Percentiles rank a stretch among this genome's conserved stretches.
Conservation (phyloP, 2,797 vertebrate species). For the Acanthornis magna region DNA sequence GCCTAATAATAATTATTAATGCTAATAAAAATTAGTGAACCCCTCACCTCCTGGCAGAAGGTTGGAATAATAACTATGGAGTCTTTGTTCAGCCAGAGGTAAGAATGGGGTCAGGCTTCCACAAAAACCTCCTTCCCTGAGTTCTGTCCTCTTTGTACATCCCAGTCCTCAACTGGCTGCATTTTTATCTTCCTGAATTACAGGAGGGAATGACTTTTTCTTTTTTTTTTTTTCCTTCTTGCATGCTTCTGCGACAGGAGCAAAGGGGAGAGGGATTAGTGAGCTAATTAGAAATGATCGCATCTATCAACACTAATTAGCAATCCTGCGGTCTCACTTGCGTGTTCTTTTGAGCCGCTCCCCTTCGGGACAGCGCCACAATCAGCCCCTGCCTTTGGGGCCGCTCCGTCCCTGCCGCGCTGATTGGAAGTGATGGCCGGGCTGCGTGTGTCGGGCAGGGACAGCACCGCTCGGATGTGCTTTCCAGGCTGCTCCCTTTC, state of each 20-base stretch:
- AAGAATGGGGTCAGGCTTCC: not conserved
- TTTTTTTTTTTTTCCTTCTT: not conserved
- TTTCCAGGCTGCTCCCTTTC: not conserved
- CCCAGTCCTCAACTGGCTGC: not conserved
- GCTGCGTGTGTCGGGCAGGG: constrained; percentile 33
- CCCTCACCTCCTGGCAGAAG: constrained; percentile 41
- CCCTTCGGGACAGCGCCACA: constrained; percentile 71
- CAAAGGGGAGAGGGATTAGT: constrained; percentile 73
- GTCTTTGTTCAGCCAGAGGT: not conserved
- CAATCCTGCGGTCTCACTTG: constrained; percentile 71
- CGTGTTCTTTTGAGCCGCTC: constrained; percentile 75
- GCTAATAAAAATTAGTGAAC: constrained; percentile 43
- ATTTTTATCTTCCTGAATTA: constrained; percentile 32
- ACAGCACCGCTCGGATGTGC: not conserved
- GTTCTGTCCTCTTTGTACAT: not conserved
- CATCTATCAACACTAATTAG: constrained; percentile 83
- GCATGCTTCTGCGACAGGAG: constrained; percentile 20
- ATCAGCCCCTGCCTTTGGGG: constrained; percentile 68
- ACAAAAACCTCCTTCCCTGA: not conserved
- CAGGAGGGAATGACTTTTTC: not conserved
- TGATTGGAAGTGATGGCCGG: constrained; percentile 78
- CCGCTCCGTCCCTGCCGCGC: constrained; percentile 31
- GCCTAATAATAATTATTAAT: constrained; percentile 54
- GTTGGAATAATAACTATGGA: constrained; percentile 11
- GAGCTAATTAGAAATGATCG: constrained; percentile 85